A percentile compares a stretch with the other conserved stretches of the same genome.
Evolutionary conservation across 2,888 invertebrate genomes (phyloP).

Genomic region (Lasioglossum vierecki): DNA sequence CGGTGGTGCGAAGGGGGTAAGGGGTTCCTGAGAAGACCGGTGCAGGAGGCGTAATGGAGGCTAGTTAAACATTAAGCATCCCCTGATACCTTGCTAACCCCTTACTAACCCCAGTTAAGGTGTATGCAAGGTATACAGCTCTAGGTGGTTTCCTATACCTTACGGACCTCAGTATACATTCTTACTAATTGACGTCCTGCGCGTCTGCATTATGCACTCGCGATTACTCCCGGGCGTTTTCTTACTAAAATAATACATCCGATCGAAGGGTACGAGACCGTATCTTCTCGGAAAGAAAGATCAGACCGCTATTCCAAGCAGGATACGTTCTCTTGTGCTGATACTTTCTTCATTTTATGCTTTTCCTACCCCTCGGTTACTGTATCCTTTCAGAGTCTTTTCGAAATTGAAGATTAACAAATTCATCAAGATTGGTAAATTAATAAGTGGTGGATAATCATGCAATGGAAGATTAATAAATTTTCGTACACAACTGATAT

Average conservation of each 20-base stretch:
- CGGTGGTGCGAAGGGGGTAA: constrained; percentile 52
- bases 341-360: neutral
- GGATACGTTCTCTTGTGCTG: neutral
- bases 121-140: constrained; percentile 77
- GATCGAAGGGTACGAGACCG: constrained; percentile 45
- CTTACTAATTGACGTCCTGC: constrained; percentile 83
- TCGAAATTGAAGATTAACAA: neutral
- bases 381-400: neutral
- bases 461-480: neutral
- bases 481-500: too few relatives aligned
- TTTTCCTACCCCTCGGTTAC: neutral
- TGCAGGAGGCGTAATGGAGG: constrained; percentile 81
- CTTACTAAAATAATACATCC: constrained; percentile 73
- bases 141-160: constrained; percentile 76
- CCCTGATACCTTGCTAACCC: constrained; percentile 82
- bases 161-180: constrained; percentile 81
- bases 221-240: constrained; percentile 77
- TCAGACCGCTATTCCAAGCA: neutral
- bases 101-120: constrained; percentile 79
- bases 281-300: constrained; percentile 17
- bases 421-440: neutral
- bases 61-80: constrained; percentile 83
- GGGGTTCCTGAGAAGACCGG: constrained; percentile 53
- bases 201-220: constrained; percentile 79
- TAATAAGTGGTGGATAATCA: neutral